Percentiles rank a stretch among this genome's conserved stretches.
phyloP scores from a whole-genome alignment of 2,888 invertebrate species.

The Lasioglossum vierecki region DNA sequence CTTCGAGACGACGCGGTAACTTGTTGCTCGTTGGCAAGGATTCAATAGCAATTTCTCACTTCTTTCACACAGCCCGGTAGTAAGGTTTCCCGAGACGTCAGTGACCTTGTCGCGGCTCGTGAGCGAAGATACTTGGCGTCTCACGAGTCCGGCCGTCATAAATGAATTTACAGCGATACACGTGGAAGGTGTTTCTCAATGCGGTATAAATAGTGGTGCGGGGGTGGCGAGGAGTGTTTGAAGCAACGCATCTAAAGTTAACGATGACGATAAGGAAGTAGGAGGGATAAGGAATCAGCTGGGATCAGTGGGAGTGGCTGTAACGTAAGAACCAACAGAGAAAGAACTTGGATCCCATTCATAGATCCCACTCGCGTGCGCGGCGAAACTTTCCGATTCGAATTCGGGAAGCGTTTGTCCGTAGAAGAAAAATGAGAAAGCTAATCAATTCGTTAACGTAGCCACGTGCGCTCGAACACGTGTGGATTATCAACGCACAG shows the following conservation, averaged over 20 bases:
- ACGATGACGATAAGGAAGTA: conserved; percentile 9
- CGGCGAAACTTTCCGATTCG: not conserved
- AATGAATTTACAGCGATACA: not conserved
- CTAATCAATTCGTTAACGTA: not conserved
- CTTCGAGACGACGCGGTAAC: conserved; percentile 26
- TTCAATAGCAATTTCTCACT: conserved; percentile 23
- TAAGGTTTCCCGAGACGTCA: not conserved
- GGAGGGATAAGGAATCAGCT: conserved; percentile 16
- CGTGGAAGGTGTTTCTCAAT: not conserved
- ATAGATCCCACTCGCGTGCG: not conserved
- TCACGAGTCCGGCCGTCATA: not conserved
- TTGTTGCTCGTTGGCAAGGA: conserved; percentile 55
- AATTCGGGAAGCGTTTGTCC: not conserved
- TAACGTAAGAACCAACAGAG: conserved; percentile 18
- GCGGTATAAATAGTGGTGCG: not conserved
- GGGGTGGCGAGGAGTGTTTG: too few relatives aligned
- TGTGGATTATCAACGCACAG: not conserved
- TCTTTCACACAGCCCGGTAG: not conserved
- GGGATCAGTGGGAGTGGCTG: conserved; percentile 24
- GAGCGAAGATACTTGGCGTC: not conserved
- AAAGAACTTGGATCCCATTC: conserved; percentile 23
- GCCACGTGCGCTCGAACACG: not conserved
- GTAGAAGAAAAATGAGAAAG: not conserved
- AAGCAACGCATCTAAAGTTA: not conserved
- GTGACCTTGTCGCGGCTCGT: not conserved